Evolutionary conservation across 2,113 vertebrate species (phyloP), one percentile per base, ranked within the genome.

Genomic region (Lota lota): DNA sequence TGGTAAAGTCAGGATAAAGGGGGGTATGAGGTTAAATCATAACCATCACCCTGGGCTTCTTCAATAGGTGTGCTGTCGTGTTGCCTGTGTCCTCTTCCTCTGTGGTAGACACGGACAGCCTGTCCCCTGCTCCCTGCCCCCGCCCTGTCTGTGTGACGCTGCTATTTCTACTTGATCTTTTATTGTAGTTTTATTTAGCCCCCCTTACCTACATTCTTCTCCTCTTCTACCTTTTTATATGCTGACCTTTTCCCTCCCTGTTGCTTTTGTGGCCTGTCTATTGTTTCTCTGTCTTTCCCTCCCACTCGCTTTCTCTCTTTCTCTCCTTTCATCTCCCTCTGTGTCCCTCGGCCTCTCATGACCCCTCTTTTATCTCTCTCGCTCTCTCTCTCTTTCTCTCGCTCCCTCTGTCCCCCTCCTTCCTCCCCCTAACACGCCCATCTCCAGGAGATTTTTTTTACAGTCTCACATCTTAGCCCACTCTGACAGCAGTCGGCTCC

Each of bases 1-100:
- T n/a, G 28, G 28, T 33, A 4, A 33, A 33, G 28, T 33, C 3
- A 7, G 28, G 28, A 33, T 33, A 4, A 33, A 7, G 28, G 28
- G 28, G 28, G 28, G 28, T 33, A 7, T 89, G 88, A 95, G 95
- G 98, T 98, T 96, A 97, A 97, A 97, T 93, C 94, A 94, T 97
- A 94, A 94, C 93, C 91, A 80, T 85, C 80, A 83, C 86, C 80
- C 84, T 83, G n/a, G 87, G 82, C 81, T 83, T 92, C 93, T 93
- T 94, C 94, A 98, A 96, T 93, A 91, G 71, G 91, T 93, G n/a
- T n/a, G n/a, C n/a, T n/a, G n/a, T n/a, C n/a, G n/a, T n/a, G n/a
- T n/a, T n/a, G n/a, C n/a, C n/a, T n/a, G n/a, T n/a, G n/a, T n/a
- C 28, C 28, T 33, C 28, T 33, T 33, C 28, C 28, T 33, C 28